A percentile compares a stretch with the other conserved stretches of the same genome.
Conservation (phyloP, 1,140 invertebrate genomes). For the Protaetia brevitarsis region DNA sequence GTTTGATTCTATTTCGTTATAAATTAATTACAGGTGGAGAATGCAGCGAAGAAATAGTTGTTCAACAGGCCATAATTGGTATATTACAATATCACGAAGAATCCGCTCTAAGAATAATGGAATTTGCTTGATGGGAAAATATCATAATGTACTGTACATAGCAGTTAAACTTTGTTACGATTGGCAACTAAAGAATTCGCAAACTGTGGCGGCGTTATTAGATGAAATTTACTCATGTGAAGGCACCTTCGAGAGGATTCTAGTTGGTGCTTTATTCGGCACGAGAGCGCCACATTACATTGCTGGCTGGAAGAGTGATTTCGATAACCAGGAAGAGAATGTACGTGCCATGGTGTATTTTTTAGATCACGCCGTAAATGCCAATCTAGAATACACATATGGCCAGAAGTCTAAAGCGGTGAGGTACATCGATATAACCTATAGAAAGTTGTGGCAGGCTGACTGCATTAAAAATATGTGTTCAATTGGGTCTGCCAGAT, state of each 20-base stretch:
- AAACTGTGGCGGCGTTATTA: constrained; percentile 62
- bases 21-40: constrained; percentile 57
- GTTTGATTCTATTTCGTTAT: too few relatives aligned
- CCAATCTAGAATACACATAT: constrained; percentile 51
- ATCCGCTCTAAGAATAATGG: constrained; percentile 60
- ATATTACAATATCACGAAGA: constrained; percentile 63
- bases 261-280: constrained; percentile 75
- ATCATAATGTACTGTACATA: constrained; percentile 76
- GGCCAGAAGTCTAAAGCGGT: constrained; percentile 22
- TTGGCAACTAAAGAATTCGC: constrained; percentile 69
- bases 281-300: constrained; percentile 72
- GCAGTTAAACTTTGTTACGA: constrained; percentile 74
- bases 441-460: constrained; percentile 72
- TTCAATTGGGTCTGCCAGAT: constrained; percentile 69
- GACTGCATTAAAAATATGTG: constrained; percentile 64
- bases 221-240: constrained; percentile 74
- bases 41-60: constrained; percentile 55
- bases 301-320: constrained; percentile 80
- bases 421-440: constrained; percentile 73
- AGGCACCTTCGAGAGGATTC: constrained; percentile 73
- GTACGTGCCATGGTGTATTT: constrained; percentile 71
- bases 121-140: constrained; percentile 77
- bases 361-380: constrained; percentile 66
- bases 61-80: constrained; percentile 60
- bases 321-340: constrained; percentile 70